Conservation (phyloP, 2,113 vertebrate genomes). For the Myrmecophaga tridactyla region DNA sequence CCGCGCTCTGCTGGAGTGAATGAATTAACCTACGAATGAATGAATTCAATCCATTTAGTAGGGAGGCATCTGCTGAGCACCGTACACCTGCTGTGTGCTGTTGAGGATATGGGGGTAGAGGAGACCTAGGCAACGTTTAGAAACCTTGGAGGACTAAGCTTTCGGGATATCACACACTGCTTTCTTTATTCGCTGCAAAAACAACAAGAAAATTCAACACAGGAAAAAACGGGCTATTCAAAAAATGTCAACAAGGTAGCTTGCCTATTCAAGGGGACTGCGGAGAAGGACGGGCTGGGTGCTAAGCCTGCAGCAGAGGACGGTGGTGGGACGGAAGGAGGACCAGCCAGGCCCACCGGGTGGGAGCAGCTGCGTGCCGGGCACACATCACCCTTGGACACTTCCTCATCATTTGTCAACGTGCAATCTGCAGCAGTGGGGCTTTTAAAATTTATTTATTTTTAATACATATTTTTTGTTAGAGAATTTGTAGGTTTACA, state of each 20-base stretch:
- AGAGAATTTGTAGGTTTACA: no score
- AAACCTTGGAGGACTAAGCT: no score
- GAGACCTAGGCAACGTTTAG: neutral
- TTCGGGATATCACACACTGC: neutral
- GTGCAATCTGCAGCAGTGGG: no score
- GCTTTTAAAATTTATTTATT: no score
- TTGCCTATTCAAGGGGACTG: neutral
- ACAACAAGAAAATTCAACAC: neutral
- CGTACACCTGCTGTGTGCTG: neutral
- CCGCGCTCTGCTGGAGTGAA: neutral
- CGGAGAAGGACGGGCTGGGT: neutral
- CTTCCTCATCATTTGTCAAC: neutral
- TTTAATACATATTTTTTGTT: no score
- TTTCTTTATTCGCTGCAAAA: neutral
- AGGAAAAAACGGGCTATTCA: neutral
- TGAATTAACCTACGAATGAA: neutral
- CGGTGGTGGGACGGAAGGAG: accelerated
- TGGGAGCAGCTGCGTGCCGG: neutral
- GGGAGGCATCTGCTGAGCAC: neutral
- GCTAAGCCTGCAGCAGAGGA: neutral
- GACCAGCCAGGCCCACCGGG: neutral
- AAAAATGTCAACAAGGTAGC: neutral
- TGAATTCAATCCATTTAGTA: neutral
- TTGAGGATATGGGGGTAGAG: neutral
- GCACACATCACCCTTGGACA: neutral